These are phyloP conservation scores for Dallia pectoralis DNA, from an alignment of 2,797 vertebrate species.

Conservation along the genomic window DNA sequence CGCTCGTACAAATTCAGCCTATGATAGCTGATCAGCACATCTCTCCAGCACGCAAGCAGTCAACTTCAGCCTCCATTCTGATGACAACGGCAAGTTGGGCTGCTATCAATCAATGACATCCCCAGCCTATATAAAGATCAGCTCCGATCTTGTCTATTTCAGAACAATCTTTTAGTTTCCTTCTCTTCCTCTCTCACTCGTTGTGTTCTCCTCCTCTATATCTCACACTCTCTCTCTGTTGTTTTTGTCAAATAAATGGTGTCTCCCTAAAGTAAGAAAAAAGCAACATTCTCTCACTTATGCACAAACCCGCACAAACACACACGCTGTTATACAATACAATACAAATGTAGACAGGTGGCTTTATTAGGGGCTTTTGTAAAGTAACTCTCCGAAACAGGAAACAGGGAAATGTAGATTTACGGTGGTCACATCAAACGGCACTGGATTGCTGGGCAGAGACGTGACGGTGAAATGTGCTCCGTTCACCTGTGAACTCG, in stretches of 20 bases:
- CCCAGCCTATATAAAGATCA: constrained; percentile 57
- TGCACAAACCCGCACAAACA: neutral
- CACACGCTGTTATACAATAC: constrained; percentile 24
- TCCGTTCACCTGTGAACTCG: constrained; percentile 62
- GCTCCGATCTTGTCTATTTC: constrained; percentile 62
- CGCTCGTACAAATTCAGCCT: constrained; percentile 37
- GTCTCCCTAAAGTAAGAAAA: constrained; percentile 5
- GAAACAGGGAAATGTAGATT: neutral
- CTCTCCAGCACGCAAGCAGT: constrained; percentile 26
- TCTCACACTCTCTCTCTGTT: constrained; percentile 15
- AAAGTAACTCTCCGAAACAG: neutral
- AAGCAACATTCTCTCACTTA: constrained; percentile 14
- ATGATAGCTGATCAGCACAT: constrained; percentile 38
- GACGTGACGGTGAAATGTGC: constrained; percentile 52
- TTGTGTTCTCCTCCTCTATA: neutral
- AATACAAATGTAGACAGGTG: neutral
- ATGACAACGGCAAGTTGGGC: constrained; percentile 53
- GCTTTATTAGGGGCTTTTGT: neutral
- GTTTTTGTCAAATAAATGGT: constrained; percentile 1
- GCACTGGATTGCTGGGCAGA: neutral
- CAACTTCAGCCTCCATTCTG: constrained; percentile 42
- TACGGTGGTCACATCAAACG: neutral
- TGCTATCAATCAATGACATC: constrained; percentile 61
- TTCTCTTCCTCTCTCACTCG: constrained; percentile 3
- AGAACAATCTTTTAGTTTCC: constrained; percentile 51